Percentiles rank a stretch among this genome's conserved stretches.
Evolutionary conservation across 2,888 invertebrate genomes (phyloP).

Genomic region (Diadegma fenestrale): DNA sequence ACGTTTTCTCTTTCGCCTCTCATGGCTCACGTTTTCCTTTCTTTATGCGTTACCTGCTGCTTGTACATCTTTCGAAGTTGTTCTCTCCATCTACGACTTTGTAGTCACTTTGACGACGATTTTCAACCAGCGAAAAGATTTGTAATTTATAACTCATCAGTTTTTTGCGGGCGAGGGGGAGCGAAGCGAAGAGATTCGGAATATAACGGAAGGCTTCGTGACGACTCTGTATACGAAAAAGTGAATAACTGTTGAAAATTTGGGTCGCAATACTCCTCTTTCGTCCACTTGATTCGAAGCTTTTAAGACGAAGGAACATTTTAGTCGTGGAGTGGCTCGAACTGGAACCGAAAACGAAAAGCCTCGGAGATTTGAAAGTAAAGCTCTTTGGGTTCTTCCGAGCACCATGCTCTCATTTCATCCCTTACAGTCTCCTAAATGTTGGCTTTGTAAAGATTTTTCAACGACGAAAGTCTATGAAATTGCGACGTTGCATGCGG

Average conservation of each 20-base stretch:
- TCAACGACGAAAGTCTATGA: neutral
- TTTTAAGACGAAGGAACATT: conserved; percentile 4
- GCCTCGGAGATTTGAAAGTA: neutral
- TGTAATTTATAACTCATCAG: neutral
- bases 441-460: conserved; percentile 1
- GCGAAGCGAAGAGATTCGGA: neutral
- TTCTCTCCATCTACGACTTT: neutral
- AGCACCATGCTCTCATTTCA: neutral
- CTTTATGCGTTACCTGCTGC: neutral
- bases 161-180: neutral
- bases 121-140: neutral
- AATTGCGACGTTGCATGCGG: neutral
- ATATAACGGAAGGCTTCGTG: neutral
- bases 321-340: neutral
- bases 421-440: conserved; percentile 3
- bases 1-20: neutral
- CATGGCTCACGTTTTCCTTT: neutral
- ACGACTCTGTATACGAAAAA: neutral
- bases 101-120: conserved; percentile 3
- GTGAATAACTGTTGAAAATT: neutral
- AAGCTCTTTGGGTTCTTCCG: conserved; percentile 9
- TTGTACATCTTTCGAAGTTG: neutral
- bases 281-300: conserved; percentile 6
- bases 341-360: conserved; percentile 4
- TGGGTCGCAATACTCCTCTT: neutral